phyloP scores from a whole-genome alignment of 92 coral and sea anemone species.

The Palythoa grandis region DNA sequence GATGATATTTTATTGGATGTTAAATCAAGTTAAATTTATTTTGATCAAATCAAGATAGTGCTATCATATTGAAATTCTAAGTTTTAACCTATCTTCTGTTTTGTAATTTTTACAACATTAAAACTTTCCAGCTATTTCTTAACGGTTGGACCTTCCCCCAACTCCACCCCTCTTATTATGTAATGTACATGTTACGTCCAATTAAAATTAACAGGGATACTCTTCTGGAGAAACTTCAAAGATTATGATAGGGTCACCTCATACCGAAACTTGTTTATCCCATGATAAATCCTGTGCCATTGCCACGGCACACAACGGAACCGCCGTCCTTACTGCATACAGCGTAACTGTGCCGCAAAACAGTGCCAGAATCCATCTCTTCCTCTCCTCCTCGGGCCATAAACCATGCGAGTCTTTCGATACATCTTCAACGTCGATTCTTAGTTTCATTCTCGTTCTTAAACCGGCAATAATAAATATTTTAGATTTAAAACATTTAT shows the following conservation, averaged over 20 bases:
- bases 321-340: slow-evolving; percentile 88
- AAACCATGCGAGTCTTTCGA: slow-evolving; percentile 51
- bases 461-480: background rate
- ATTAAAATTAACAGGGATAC: no score
- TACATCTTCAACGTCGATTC: slow-evolving; percentile 44
- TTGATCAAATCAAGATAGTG: no score
- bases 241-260: slow-evolving; percentile 17
- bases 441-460: slow-evolving; percentile 24
- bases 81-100: no score
- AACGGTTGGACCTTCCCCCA: no score
- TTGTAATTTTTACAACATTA: no score
- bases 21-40: no score
- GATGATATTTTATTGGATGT: no score
- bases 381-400: slow-evolving; percentile 84
- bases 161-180: no score
- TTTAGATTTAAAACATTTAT: background rate
- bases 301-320: slow-evolving; percentile 90
- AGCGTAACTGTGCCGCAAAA: slow-evolving; percentile 83
- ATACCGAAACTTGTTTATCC: slow-evolving; percentile 94
- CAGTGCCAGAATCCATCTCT: slow-evolving; percentile 83
- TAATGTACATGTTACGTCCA: no score
- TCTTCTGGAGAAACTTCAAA: no score
- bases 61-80: no score
- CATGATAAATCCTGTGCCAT: slow-evolving; percentile 90
- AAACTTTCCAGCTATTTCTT: no score